A percentile compares a stretch with the other conserved stretches of the same genome.
Conservation (phyloP, 1,140 invertebrate species). For the Procambarus virginalis region DNA sequence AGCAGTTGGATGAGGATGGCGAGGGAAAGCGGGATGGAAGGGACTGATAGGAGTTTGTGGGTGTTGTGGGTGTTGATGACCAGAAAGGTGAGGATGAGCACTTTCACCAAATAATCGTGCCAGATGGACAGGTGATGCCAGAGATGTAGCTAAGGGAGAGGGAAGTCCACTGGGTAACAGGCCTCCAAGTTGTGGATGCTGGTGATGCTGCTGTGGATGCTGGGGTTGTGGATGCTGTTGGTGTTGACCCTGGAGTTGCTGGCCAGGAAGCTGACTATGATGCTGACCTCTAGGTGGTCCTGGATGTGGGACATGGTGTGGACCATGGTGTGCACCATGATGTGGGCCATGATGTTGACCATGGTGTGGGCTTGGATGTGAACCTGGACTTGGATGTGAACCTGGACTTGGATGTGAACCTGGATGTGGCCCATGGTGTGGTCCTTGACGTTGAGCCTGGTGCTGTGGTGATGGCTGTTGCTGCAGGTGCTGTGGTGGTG, state of each 20-base stretch:
- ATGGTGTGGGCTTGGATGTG: not conserved
- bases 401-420: conserved; percentile 1
- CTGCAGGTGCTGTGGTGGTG: not conserved
- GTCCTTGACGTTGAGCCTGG: not conserved
- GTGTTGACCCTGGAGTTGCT: not conserved
- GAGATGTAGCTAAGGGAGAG: conserved; percentile 48
- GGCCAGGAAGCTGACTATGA: not conserved
- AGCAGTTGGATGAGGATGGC: conserved; percentile 45
- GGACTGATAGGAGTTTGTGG: conserved; percentile 47
- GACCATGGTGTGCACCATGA: not conserved
- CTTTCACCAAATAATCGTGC: conserved; percentile 57
- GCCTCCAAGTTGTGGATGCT: conserved; percentile 40
- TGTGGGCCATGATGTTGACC: not conserved
- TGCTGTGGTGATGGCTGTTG: not conserved
- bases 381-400: not conserved
- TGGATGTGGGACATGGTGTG: conserved; percentile 36
- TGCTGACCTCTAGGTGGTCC: conserved; percentile 17
- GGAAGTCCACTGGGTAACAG: conserved; percentile 43
- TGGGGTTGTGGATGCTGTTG: conserved; percentile 16
- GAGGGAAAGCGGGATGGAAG: conserved; percentile 54
- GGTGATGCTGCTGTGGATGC: conserved; percentile 19
- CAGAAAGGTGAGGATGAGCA: conserved; percentile 34
- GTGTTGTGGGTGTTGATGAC: conserved; percentile 51
- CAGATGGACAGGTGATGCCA: conserved; percentile 55
- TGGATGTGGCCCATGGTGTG: not conserved